Evolutionary conservation across 2,113 vertebrate genomes (phyloP).

Genomic region (Nanger granti): DNA sequence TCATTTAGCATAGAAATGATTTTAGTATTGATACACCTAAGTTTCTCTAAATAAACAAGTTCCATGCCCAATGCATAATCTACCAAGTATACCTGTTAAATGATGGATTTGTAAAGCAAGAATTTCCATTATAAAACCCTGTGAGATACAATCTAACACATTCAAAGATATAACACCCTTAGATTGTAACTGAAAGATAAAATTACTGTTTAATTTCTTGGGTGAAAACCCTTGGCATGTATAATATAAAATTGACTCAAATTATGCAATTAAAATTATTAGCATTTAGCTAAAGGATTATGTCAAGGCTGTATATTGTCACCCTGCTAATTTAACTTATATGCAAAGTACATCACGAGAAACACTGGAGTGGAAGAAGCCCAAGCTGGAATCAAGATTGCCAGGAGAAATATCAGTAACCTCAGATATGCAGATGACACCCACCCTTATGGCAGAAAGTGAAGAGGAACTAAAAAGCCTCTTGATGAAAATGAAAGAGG

Average conservation of each 20-base stretch:
- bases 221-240: conserved; percentile 64
- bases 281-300: conserved; percentile 53
- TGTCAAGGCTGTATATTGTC: too few relatives aligned
- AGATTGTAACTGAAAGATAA: conserved; percentile 69
- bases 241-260: conserved; percentile 70
- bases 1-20: conserved; percentile 27
- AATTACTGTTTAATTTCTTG: conserved; percentile 73
- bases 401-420: too few relatives aligned
- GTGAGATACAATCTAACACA: conserved; percentile 58
- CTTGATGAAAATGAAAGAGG: too few relatives aligned
- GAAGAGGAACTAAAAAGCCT: too few relatives aligned
- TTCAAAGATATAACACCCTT: conserved; percentile 60
- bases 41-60: conserved; percentile 50
- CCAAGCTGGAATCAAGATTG: too few relatives aligned
- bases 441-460: too few relatives aligned
- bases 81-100: neutral
- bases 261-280: conserved; percentile 69
- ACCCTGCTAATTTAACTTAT: too few relatives aligned
- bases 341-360: too few relatives aligned
- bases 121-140: conserved; percentile 60
- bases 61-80: neutral
- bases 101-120: conserved; percentile 36
- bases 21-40: conserved; percentile 17
- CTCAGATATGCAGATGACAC: too few relatives aligned
- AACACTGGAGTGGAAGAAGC: too few relatives aligned